Evolutionary conservation across 1,140 invertebrate species (phyloP).

Genomic region (Lasioglossum albipes): DNA sequence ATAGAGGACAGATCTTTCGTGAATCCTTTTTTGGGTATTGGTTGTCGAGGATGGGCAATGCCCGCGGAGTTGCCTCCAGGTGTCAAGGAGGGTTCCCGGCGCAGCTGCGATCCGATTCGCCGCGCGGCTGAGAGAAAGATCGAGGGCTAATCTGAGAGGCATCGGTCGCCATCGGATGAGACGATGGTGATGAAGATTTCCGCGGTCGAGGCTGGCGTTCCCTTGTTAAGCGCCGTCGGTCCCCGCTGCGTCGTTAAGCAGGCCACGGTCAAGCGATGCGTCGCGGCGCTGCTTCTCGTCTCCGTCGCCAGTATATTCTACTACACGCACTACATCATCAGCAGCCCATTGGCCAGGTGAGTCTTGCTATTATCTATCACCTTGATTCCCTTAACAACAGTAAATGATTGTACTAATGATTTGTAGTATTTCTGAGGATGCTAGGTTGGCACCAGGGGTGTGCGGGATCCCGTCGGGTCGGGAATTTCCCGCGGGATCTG

Average conservation of each 20-base stretch:
- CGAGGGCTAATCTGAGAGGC: slow-evolving; percentile 39
- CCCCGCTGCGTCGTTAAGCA: slow-evolving; percentile 83
- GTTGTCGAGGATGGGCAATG: slow-evolving; percentile 28
- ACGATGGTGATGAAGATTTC: slow-evolving; percentile 76
- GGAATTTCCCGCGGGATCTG: too few relatives aligned
- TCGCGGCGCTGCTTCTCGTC: slow-evolving; percentile 84
- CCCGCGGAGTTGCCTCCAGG: slow-evolving; percentile 16
- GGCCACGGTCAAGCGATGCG: slow-evolving; percentile 86
- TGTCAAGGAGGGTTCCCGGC: slow-evolving; percentile 40
- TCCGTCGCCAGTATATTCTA: slow-evolving; percentile 87
- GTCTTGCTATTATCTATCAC: slow-evolving; percentile 32
- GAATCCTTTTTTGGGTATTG: not conserved
- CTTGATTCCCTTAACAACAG: not conserved
- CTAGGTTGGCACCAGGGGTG: too few relatives aligned
- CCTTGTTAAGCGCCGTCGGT: slow-evolving; percentile 75
- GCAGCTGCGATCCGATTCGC: not conserved
- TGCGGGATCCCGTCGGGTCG: too few relatives aligned
- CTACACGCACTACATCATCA: slow-evolving; percentile 87
- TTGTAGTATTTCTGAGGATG: too few relatives aligned
- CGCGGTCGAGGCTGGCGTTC: slow-evolving; percentile 74
- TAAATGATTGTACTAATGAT: too few relatives aligned
- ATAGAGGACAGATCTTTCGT: too few relatives aligned
- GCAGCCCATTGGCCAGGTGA: slow-evolving; percentile 86
- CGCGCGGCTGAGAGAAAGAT: slow-evolving; percentile 10
- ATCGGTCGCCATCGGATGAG: slow-evolving; percentile 53